phyloP scores from a whole-genome alignment of 2,888 invertebrate species.

The Ceriagrion tenellum region DNA sequence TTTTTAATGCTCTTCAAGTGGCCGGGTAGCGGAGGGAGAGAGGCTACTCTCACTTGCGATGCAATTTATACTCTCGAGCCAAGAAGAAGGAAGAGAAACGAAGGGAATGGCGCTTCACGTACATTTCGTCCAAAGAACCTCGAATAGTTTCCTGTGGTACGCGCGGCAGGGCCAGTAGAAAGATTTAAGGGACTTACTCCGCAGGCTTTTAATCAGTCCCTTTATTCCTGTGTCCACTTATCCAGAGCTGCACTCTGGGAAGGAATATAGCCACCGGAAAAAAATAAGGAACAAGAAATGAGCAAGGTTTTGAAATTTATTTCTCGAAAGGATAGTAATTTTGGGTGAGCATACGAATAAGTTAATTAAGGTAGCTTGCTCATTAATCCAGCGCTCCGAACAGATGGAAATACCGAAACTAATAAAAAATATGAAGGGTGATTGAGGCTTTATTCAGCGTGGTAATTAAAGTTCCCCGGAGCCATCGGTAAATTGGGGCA shows the following conservation, averaged over 20 bases:
- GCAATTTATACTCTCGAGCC: not conserved
- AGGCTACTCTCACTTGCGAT: conserved; percentile 17
- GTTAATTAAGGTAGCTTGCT: not conserved
- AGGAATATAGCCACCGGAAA: not conserved
- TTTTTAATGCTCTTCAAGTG: conserved; percentile 55
- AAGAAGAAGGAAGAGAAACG: not conserved
- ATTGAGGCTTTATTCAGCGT: not conserved
- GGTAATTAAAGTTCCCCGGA: conserved; percentile 2
- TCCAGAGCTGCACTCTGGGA: not conserved
- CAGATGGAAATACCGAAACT: not conserved
- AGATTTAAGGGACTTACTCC: not conserved
- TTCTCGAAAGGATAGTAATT: not conserved
- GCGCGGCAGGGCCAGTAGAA: not conserved
- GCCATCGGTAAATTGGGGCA: not conserved
- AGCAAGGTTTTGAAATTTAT: not conserved
- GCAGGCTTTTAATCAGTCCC: not conserved
- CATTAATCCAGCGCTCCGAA: not conserved
- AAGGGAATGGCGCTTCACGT: not conserved
- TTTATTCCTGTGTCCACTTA: not conserved
- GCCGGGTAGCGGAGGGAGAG: not conserved
- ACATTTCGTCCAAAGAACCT: not conserved
- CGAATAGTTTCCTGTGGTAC: not conserved
- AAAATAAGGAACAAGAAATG: not conserved
- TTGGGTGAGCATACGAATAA: not conserved
- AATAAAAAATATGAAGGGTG: not conserved